Conservation (phyloP, 2,113 vertebrate genomes). For the Microtus richardsoni region DNA sequence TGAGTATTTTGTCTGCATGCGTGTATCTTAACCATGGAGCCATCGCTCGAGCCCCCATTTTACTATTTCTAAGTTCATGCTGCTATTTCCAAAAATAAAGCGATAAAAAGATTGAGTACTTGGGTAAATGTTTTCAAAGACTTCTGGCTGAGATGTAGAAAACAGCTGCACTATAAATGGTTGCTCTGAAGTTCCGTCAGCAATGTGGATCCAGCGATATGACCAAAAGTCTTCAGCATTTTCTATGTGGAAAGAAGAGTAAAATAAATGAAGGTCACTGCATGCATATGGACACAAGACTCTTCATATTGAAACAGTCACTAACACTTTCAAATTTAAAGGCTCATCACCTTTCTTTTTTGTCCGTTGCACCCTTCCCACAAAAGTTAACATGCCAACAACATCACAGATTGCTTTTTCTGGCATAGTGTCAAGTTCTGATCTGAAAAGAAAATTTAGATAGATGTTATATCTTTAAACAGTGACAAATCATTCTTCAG, state of each 20-base stretch:
- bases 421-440: slow-evolving; percentile 88
- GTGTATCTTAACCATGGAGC: neutral
- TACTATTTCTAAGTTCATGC: neutral
- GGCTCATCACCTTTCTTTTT: slow-evolving; percentile 89
- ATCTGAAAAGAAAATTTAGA: slow-evolving; percentile 84
- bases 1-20: neutral
- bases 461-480: slow-evolving; percentile 24
- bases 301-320: slow-evolving; percentile 43
- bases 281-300: slow-evolving; percentile 9
- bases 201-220: slow-evolving; percentile 93
- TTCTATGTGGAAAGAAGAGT: slow-evolving; percentile 83
- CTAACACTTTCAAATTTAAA: slow-evolving; percentile 62
- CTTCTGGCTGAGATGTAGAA: slow-evolving; percentile 94
- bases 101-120: slow-evolving; percentile 86
- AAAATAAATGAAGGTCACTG: slow-evolving; percentile 54
- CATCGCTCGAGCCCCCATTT: neutral
- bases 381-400: slow-evolving; percentile 94
- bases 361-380: slow-evolving; percentile 92
- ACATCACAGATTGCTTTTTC: slow-evolving; percentile 90
- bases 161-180: slow-evolving; percentile 95
- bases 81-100: slow-evolving; percentile 36
- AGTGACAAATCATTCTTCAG: slow-evolving; percentile 3
- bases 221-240: slow-evolving; percentile 93
- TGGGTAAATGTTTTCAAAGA: slow-evolving; percentile 93
- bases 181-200: slow-evolving; percentile 91